These are phyloP conservation scores for Carassius gibelio DNA, from an alignment of 2,113 vertebrate species.

Conservation along the genomic window DNA sequence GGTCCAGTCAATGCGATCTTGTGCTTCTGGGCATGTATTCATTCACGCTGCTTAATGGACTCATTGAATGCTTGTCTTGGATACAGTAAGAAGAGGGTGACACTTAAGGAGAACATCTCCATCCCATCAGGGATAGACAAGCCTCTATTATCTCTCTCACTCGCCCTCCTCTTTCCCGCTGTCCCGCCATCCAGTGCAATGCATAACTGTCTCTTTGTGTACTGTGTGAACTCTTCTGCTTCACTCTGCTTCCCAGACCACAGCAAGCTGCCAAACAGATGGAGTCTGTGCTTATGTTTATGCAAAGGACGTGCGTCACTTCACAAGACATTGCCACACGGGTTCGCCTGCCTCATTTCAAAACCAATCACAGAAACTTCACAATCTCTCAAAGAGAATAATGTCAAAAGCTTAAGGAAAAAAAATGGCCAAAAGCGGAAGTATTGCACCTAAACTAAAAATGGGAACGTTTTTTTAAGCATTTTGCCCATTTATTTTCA, in stretches of 20 bases:
- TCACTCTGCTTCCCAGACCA: conserved; percentile 76
- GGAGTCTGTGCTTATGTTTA: conserved; percentile 79
- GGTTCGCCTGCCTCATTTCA: conserved; percentile 73
- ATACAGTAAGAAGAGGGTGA: neutral
- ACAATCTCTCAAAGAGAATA: neutral
- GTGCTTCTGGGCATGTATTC: neutral
- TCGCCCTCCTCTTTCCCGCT: conserved; percentile 1
- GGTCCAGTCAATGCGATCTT: neutral
- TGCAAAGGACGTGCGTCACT: conserved; percentile 55
- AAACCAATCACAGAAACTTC: conserved; percentile 77
- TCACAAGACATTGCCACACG: conserved; percentile 74
- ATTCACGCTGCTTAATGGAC: conserved; percentile 23
- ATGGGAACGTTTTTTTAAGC: too few species aligned
- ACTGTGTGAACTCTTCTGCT: conserved; percentile 70
- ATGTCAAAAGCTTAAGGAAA: neutral
- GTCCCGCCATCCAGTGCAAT: conserved; percentile 57
- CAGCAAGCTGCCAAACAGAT: conserved; percentile 75
- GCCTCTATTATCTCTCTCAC: conserved; percentile 10
- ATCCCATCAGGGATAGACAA: conserved; percentile 24
- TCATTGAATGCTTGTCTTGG: neutral
- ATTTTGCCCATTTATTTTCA: too few species aligned
- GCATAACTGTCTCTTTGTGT: conserved; percentile 86
- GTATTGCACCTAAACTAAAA: too few species aligned
- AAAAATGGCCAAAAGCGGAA: neutral
- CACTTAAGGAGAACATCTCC: conserved; percentile 34